A percentile compares a stretch with the other conserved stretches of the same genome.
Evolutionary conservation across 2,888 invertebrate genomes (phyloP).

Genomic region (Allolobophora icterica): DNA sequence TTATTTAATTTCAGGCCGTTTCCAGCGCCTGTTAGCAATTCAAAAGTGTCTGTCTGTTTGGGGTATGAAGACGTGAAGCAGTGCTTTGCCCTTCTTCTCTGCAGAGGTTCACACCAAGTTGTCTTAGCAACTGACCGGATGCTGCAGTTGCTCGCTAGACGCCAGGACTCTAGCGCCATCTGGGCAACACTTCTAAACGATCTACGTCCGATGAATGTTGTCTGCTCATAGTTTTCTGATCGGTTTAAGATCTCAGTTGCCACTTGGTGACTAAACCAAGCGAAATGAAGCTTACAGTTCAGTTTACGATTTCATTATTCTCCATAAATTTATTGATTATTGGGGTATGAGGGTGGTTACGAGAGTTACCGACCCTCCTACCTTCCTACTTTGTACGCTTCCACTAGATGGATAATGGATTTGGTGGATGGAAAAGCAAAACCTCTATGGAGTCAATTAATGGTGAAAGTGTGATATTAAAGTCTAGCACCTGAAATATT

Average conservation of each 20-base stretch:
- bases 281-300: neutral
- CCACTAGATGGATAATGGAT: neutral
- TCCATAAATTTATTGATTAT: neutral
- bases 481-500: neutral
- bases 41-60: neutral
- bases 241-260: neutral
- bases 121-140: neutral
- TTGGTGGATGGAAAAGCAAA: neutral
- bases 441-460: neutral
- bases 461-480: neutral
- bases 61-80: neutral
- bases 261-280: neutral
- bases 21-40: neutral
- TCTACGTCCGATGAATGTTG: neutral
- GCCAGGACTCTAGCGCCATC: conserved; percentile 4
- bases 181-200: neutral
- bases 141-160: neutral
- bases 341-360: neutral
- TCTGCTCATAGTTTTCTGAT: neutral
- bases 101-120: neutral
- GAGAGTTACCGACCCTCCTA: no score
- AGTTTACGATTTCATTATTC: no score
- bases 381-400: neutral
- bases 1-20: neutral
- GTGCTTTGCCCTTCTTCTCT: neutral